These are phyloP conservation scores for Sinotaia quadrata DNA, from an alignment of 2,888 invertebrate species.

Conservation along the genomic window DNA sequence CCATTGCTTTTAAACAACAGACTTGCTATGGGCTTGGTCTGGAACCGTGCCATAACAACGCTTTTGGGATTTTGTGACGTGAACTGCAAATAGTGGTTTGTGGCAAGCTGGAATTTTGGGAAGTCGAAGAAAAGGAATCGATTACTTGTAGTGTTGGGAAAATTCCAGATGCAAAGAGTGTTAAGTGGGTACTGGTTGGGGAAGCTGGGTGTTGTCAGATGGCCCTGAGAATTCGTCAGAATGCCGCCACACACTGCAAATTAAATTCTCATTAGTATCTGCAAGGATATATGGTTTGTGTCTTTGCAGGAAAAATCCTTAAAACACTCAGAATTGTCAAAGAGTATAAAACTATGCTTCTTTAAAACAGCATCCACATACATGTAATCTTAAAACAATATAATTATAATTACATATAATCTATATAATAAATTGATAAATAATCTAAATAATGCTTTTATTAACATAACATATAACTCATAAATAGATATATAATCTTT, in stretches of 20 bases:
- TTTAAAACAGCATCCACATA: too few relatives aligned
- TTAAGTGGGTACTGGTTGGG: constrained; percentile 78
- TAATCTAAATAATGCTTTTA: too few relatives aligned
- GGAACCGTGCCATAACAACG: not conserved
- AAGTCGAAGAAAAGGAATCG: constrained; percentile 29
- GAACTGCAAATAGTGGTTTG: constrained; percentile 27
- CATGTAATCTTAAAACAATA: too few relatives aligned
- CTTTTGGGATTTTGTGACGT: not conserved
- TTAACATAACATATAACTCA: too few relatives aligned
- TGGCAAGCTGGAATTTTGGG: constrained; percentile 24
- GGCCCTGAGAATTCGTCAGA: constrained; percentile 35
- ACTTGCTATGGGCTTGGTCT: not conserved
- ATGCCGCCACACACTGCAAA: constrained; percentile 29
- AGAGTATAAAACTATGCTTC: too few relatives aligned
- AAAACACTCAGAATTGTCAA: too few relatives aligned
- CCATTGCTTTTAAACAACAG: constrained; percentile 4
- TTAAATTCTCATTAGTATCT: too few relatives aligned
- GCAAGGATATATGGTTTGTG: too few relatives aligned
- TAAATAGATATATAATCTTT: too few relatives aligned
- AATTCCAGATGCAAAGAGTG: constrained; percentile 81
- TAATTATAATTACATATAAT: too few relatives aligned
- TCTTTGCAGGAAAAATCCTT: too few relatives aligned
- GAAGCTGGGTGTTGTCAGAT: constrained; percentile 79
- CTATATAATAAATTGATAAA: too few relatives aligned
- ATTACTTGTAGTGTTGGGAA: not conserved